A percentile compares a stretch with the other conserved stretches of the same genome.
Evolutionary conservation across 1,140 invertebrate species (phyloP).

Genomic region (Whitmania pigra): DNA sequence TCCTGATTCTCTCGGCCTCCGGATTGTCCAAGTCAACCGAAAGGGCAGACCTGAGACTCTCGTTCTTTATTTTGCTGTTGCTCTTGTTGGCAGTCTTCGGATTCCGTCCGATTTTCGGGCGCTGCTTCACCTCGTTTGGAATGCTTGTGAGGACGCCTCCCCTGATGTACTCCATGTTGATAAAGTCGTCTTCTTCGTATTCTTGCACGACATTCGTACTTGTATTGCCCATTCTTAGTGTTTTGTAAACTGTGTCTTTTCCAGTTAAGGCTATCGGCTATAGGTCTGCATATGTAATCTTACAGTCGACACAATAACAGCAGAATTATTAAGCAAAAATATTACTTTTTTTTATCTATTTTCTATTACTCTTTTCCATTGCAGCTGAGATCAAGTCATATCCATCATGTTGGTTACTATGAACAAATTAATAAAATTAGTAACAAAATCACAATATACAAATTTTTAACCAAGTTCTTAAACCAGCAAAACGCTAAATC

Average conservation of each 20-base stretch:
- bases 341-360: too few relatives aligned
- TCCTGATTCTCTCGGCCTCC: conserved; percentile 34
- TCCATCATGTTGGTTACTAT: too few relatives aligned
- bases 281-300: neutral
- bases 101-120: conserved; percentile 35
- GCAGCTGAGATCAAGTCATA: too few relatives aligned
- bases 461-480: too few relatives aligned
- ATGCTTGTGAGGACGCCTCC: conserved; percentile 39
- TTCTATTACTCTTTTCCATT: too few relatives aligned
- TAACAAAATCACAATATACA: too few relatives aligned
- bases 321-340: neutral
- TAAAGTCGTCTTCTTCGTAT: conserved; percentile 39
- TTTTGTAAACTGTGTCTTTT: neutral
- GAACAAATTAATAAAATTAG: too few relatives aligned
- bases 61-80: conserved; percentile 33
- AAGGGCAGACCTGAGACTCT: conserved; percentile 33
- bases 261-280: neutral
- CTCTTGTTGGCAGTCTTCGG: conserved; percentile 34
- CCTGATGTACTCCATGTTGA: conserved; percentile 35
- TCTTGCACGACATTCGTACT: conserved; percentile 35
- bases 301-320: neutral
- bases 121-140: conserved; percentile 40
- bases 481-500: too few relatives aligned
- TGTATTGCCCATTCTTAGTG: conserved; percentile 30
- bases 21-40: conserved; percentile 41